phyloP scores from a whole-genome alignment of 53 echinoderm and acorn worm species.

The Holothuria leucospilota region DNA sequence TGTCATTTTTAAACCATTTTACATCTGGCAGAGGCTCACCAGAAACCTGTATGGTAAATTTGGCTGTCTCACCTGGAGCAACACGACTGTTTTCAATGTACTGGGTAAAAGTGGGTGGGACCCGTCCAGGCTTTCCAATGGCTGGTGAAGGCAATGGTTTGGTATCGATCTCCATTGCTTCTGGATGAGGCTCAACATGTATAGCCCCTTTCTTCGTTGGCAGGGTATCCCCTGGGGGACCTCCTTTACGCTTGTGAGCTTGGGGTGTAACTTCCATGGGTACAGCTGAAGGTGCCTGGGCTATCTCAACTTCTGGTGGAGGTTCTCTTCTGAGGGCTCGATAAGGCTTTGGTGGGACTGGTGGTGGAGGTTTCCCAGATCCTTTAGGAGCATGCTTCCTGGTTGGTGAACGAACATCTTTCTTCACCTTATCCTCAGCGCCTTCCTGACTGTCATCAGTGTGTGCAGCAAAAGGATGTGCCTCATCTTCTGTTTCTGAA shows the following conservation, averaged over 20 bases:
- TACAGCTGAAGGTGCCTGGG: conserved; percentile 25
- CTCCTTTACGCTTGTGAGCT: conserved; percentile 29
- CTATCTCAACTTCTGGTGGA: conserved; percentile 21
- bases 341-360: conserved; percentile 41
- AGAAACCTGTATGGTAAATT: conserved; percentile 82
- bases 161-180: conserved; percentile 54
- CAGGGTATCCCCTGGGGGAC: conserved; percentile 2
- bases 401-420: conserved; percentile 46
- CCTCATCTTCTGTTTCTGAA: conserved; percentile 67
- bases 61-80: conserved; percentile 79
- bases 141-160: conserved; percentile 33
- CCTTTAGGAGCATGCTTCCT: conserved; percentile 36
- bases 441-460: conserved; percentile 75
- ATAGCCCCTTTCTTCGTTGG: conserved; percentile 30
- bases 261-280: conserved; percentile 42
- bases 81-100: conserved; percentile 94
- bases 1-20: conserved; percentile 84
- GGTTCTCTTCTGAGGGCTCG: conserved; percentile 11
- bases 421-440: conserved; percentile 53
- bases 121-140: conserved; percentile 39
- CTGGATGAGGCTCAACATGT: conserved; percentile 54
- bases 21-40: conserved; percentile 87
- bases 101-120: conserved; percentile 88
- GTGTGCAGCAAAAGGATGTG: conserved; percentile 67
- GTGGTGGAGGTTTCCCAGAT: conserved; percentile 22